phyloP scores from a whole-genome alignment of 1,140 invertebrate species.

The Coenobita brevimanus region DNA sequence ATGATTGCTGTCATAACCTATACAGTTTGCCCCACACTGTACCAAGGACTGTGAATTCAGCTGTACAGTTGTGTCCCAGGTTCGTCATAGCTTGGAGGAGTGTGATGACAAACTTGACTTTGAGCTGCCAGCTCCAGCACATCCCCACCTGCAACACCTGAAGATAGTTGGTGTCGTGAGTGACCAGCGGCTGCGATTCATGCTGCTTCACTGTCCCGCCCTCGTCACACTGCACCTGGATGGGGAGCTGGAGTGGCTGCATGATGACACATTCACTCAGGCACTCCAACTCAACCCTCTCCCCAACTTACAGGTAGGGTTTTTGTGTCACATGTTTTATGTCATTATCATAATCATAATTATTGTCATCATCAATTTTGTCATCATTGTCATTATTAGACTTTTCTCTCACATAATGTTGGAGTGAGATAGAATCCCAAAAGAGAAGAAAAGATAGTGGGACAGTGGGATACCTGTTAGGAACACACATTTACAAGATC shows the following conservation, averaged over 20 bases:
- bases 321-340: neutral
- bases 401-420: too few species aligned
- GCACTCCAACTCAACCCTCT: conserved; percentile 46
- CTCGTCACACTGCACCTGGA: conserved; percentile 47
- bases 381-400: too few species aligned
- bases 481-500: too few species aligned
- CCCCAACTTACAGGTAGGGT: conserved; percentile 46
- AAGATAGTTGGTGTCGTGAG: conserved; percentile 47
- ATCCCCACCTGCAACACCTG: conserved; percentile 43
- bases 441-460: too few species aligned
- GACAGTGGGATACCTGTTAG: too few species aligned
- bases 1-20: too few species aligned
- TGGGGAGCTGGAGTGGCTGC: conserved; percentile 62
- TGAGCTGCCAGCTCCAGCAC: conserved; percentile 40
- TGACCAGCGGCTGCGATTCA: conserved; percentile 40
- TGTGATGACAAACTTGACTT: conserved; percentile 59
- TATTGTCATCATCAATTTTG: too few species aligned
- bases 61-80: conserved; percentile 5
- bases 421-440: too few species aligned
- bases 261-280: conserved; percentile 47
- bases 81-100: conserved; percentile 51
- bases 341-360: neutral
- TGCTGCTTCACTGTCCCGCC: conserved; percentile 45
- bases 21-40: too few species aligned
- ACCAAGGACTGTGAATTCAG: neutral